Evolutionary conservation across 2,888 invertebrate genomes (phyloP), one percentile per base, ranked within the genome.

Genomic region (Andrena trimmerana): DNA sequence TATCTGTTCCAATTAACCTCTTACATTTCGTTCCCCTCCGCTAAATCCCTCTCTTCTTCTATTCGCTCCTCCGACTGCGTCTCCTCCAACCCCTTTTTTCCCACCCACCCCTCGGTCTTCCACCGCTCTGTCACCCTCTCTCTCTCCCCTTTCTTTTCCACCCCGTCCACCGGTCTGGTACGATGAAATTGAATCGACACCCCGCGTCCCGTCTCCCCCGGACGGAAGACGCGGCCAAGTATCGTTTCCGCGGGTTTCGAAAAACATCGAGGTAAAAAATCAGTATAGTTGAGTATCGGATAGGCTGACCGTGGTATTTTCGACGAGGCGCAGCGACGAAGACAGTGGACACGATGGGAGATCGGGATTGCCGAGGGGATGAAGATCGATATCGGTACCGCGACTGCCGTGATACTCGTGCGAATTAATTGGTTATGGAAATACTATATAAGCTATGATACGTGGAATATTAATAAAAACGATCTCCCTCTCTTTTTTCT

Each of bases 1-100:
- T 90, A 90, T 89, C 88, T 86, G 86, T 90, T 88, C 89, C 90
- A 90, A 90, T 90, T 90, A 90, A 90, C 90, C 90, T 88, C 90
- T 90, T 89, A 88, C 88, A 86, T 88, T 89, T 88, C 86, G 84
- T 87, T 85, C 88, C 85, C 87, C 79, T 87, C 85, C 48, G 59
- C 78, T 77, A 78, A 75, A 74, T 73, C 20, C 10, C 78, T 70
- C 78, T 69, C 70, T 79, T 62, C 52, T 67, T 67, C 50, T 65
- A 42, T 60, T 73, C 66, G 16, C 24, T 70, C 48, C 66, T 29
- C 29, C 13, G 42, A 2, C 67, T 24, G 36, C 63, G 27, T 31
- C 80, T n/a, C 33, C 69, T 20, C 27, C 62, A n/a, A 16, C 59
- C 13, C 29, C 27, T 1, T 16, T 16, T 65, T 36, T 65, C 50